A percentile compares a stretch with the other conserved stretches of the same genome.
These are phyloP conservation scores for Lates calcarifer DNA, from an alignment of 2,113 vertebrate species.

Conservation along the genomic window DNA sequence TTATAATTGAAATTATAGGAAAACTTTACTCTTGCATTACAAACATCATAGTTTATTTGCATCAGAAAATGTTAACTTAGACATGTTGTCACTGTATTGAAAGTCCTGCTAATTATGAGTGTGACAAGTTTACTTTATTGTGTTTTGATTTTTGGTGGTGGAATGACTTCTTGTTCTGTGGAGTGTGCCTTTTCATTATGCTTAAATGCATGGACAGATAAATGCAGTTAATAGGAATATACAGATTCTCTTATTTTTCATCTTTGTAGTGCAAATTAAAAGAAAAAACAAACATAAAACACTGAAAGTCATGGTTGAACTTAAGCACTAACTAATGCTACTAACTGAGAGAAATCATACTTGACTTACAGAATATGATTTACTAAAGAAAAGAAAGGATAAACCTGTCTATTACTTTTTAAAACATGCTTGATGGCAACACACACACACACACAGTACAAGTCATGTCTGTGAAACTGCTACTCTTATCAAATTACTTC, in stretches of 20 bases:
- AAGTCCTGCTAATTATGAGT: too few species aligned
- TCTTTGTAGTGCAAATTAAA: background rate
- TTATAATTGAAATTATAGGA: background rate
- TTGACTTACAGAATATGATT: background rate
- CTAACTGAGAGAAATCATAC: background rate
- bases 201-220: background rate
- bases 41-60: background rate
- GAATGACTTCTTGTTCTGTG: background rate
- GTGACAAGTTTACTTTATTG: background rate
- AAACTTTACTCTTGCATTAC: background rate
- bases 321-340: background rate
- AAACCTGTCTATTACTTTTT: background rate
- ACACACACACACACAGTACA: background rate
- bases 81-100: too few species aligned
- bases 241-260: background rate
- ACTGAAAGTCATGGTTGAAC: background rate
- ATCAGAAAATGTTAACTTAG: background rate
- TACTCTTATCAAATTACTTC: slow-evolving; percentile 17
- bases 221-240: background rate
- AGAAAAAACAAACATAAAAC: background rate
- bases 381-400: background rate
- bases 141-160: background rate
- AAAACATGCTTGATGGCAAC: background rate
- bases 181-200: too few species aligned
- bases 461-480: slow-evolving; percentile 7